These are phyloP conservation scores for Rotaria magnacalcarata DNA, from an alignment of 2,888 invertebrate species.

Conservation along the genomic window DNA sequence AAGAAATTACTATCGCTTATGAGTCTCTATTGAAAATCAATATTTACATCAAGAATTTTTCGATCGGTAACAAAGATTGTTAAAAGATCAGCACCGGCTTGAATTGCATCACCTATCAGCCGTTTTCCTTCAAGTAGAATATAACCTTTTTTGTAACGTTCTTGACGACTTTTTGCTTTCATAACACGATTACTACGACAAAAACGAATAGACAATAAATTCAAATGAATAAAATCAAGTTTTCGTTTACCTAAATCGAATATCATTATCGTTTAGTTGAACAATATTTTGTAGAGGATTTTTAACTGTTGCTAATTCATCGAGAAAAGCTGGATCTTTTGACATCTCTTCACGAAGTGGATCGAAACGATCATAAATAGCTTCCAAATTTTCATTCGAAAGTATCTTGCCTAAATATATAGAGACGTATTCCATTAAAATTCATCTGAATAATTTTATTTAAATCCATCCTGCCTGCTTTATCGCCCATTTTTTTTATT, in stretches of 20 bases:
- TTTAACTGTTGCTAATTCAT: background rate
- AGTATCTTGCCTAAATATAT: background rate
- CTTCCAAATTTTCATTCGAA: conserved; percentile 5
- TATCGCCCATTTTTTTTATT: background rate
- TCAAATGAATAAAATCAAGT: too few species aligned
- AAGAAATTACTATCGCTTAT: too few species aligned
- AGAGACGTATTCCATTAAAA: background rate
- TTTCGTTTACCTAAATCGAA: conserved; percentile 28
- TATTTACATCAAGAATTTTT: conserved; percentile 12
- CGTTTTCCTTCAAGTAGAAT: conserved; percentile 45
- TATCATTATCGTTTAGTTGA: conserved; percentile 27
- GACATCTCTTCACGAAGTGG: background rate
- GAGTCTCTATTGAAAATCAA: background rate
- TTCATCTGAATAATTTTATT: background rate
- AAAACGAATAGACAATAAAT: background rate
- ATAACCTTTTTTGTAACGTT: conserved; percentile 33
- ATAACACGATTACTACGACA: background rate
- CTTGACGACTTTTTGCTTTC: conserved; percentile 28
- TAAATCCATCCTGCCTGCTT: conserved; percentile 14
- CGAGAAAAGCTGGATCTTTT: conserved; percentile 36
- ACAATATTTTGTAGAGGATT: conserved; percentile 26
- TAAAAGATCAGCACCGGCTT: conserved; percentile 20
- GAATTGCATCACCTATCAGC: conserved; percentile 40
- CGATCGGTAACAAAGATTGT: background rate
- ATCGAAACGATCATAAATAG: conserved; percentile 32